These are phyloP conservation scores for Ischnura elegans DNA, from an alignment of 2,888 invertebrate genomes.

Conservation along the genomic window DNA sequence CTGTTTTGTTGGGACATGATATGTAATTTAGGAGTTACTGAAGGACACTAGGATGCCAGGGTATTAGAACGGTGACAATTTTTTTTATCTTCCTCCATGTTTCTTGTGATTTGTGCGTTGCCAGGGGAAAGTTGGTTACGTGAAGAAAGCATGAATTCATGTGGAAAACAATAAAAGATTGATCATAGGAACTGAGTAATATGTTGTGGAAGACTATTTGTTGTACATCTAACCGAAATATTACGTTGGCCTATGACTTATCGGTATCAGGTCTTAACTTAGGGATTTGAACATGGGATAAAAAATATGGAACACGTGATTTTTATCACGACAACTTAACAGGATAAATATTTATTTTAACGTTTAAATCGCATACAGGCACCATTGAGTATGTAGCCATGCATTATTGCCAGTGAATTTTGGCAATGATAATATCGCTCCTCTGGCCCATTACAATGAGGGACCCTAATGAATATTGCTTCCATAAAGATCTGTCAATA, in stretches of 20 bases:
- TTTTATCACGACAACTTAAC: slow-evolving; percentile 6
- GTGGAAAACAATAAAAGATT: too few species aligned
- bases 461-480: not conserved
- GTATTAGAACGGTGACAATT: too few species aligned
- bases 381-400: slow-evolving; percentile 4
- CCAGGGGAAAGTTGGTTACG: too few species aligned
- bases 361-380: slow-evolving; percentile 48
- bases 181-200: too few species aligned
- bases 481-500: slow-evolving; percentile 11
- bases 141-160: too few species aligned
- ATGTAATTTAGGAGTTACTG: too few species aligned
- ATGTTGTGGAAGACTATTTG: not conserved
- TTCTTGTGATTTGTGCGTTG: too few species aligned
- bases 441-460: not conserved
- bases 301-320: not conserved
- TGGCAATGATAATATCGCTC: not conserved
- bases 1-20: too few species aligned
- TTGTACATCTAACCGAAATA: not conserved
- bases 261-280: not conserved
- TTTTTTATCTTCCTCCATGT: too few species aligned
- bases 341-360: slow-evolving; percentile 28
- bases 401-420: slow-evolving; percentile 58
- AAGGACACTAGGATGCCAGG: too few species aligned
- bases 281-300: not conserved
- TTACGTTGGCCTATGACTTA: not conserved